Evolutionary conservation across 2,888 invertebrate species (phyloP).

Genomic region (Chirona hameri): DNA sequence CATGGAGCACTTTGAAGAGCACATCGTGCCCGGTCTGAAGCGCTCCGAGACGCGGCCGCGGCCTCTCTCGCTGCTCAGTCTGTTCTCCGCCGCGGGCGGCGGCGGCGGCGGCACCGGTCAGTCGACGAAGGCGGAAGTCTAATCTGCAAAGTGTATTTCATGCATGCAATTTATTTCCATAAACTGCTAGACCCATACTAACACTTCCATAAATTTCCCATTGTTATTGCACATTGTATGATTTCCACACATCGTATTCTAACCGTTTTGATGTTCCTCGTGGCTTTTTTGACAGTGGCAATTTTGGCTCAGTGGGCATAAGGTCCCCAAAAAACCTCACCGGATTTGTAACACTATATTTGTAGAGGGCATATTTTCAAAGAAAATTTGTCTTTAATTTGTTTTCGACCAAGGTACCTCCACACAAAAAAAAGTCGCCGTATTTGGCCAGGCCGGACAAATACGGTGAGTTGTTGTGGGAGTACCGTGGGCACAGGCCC

Average conservation of each 20-base stretch:
- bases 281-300: no score
- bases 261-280: background rate
- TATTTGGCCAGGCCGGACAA: no score
- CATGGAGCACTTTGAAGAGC: slow-evolving; percentile 92
- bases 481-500: no score
- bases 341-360: no score
- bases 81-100: background rate
- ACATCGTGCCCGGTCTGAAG: slow-evolving; percentile 63
- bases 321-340: no score
- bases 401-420: no score
- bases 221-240: background rate
- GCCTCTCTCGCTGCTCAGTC: slow-evolving; percentile 4
- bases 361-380: no score
- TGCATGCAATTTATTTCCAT: background rate
- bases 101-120: background rate
- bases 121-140: background rate
- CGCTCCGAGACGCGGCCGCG: slow-evolving; percentile 31
- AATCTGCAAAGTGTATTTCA: background rate
- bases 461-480: no score
- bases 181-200: background rate
- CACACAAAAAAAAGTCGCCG: no score
- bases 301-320: no score
- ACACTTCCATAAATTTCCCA: background rate
- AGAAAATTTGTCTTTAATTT: no score
- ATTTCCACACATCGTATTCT: background rate